These are phyloP conservation scores for Neelides folsomi DNA, from an alignment of 2,888 invertebrate genomes.

Conservation along the genomic window DNA sequence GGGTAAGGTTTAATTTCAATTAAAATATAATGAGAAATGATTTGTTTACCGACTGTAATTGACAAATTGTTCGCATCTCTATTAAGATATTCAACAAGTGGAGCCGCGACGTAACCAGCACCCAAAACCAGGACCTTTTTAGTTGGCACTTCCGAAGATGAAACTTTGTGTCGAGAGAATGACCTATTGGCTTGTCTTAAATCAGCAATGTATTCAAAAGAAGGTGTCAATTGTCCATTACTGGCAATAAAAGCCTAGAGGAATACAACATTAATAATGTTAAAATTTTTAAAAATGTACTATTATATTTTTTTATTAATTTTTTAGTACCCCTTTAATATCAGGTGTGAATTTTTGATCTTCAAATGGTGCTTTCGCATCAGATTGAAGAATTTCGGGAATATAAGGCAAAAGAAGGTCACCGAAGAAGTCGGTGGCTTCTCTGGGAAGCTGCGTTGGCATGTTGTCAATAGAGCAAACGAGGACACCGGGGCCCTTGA, in stretches of 20 bases:
- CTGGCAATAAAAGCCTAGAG: slow-evolving; percentile 88
- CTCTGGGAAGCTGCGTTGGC: slow-evolving; percentile 96
- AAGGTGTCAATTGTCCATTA: slow-evolving; percentile 80
- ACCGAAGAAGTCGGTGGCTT: slow-evolving; percentile 96
- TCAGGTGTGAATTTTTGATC: slow-evolving; percentile 61
- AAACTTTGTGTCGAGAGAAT: slow-evolving; percentile 3
- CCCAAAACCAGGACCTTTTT: slow-evolving; percentile 71
- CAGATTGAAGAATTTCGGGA: slow-evolving; percentile 71
- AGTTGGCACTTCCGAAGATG: slow-evolving; percentile 1
- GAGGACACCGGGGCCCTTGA: slow-evolving; percentile 89
- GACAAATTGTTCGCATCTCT: slow-evolving; percentile 44
- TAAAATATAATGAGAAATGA: neutral
- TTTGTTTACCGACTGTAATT: slow-evolving; percentile 2
- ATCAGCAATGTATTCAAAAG: slow-evolving; percentile 89
- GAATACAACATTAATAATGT: slow-evolving; percentile 9
- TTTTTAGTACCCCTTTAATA: slow-evolving; percentile 43
- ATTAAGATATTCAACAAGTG: slow-evolving; percentile 84
- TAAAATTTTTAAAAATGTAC: neutral
- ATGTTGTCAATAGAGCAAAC: slow-evolving; percentile 99
- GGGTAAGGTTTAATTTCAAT: neutral
- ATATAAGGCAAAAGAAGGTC: slow-evolving; percentile 79
- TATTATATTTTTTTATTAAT: neutral
- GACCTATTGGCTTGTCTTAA: slow-evolving; percentile 53
- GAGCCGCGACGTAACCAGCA: slow-evolving; percentile 87
- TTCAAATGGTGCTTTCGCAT: slow-evolving; percentile 63